phyloP scores from a whole-genome alignment of 2,797 vertebrate species.

The Ceryle rudis region DNA sequence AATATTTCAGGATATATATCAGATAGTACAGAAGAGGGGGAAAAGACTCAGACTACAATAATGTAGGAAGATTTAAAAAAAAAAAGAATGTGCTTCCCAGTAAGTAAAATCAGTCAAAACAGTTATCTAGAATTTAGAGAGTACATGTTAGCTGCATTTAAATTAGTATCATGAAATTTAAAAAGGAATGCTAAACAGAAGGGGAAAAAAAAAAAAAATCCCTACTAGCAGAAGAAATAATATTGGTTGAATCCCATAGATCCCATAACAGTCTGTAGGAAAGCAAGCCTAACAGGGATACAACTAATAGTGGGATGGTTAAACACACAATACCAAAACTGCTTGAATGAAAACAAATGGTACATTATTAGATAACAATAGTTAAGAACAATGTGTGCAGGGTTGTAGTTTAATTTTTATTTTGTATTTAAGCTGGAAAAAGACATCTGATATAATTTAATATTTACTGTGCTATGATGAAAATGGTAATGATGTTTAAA shows the following conservation, averaged over 20 bases:
- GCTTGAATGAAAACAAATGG: not conserved
- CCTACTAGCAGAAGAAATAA: not conserved
- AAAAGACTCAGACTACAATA: not conserved
- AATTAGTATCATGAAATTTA: not conserved
- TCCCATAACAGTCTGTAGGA: not conserved
- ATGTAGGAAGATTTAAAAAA: not conserved
- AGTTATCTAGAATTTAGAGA: not conserved
- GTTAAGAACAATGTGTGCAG: constrained; percentile 15
- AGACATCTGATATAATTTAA: not conserved
- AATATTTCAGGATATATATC: constrained; percentile 50
- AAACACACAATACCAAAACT: not conserved
- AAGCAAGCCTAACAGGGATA: not conserved
- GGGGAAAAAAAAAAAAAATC: not conserved
- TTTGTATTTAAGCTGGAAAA: constrained; percentile 1
- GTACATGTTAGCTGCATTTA: not conserved
- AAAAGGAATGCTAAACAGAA: not conserved
- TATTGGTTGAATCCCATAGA: not conserved
- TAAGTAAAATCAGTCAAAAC: constrained; percentile 21
- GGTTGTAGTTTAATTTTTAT: constrained; percentile 7
- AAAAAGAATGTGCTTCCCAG: not conserved
- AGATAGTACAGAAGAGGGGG: constrained; percentile 15
- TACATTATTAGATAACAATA: not conserved
- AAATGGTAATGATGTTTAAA: not conserved
- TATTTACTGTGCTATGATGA: not conserved
- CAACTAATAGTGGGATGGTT: not conserved